Conservation (phyloP, 2,888 invertebrate species). For the Ichneumoninae sp. region DNA sequence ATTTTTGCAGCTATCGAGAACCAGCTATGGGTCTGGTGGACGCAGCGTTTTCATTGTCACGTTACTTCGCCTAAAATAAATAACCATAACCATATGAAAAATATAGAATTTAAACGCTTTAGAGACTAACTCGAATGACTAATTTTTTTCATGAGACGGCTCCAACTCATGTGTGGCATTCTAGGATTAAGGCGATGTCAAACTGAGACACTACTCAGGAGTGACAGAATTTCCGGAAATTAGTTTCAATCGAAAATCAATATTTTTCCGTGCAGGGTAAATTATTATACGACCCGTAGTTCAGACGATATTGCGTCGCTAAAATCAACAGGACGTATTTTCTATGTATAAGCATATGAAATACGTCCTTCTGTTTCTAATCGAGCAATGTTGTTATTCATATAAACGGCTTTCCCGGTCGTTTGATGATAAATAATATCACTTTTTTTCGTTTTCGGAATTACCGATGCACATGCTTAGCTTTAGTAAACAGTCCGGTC, state of each 20-base stretch:
- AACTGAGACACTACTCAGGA: not conserved
- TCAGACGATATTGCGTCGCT: not conserved
- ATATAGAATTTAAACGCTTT: no score
- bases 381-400: not conserved
- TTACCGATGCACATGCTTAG: slow-evolving; percentile 9
- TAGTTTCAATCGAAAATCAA: no score
- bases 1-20: not conserved
- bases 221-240: no score
- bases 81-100: no score
- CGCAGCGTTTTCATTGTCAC: not conserved
- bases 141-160: not conserved
- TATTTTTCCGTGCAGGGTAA: no score
- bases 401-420: not conserved
- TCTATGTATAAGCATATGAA: no score
- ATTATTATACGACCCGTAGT: no score
- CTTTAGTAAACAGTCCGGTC: not conserved
- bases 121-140: no score
- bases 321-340: no score
- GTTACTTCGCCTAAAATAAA: no score
- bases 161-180: not conserved
- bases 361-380: no score
- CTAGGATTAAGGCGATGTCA: not conserved
- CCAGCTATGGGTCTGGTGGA: no score
- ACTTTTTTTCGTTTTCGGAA: not conserved
- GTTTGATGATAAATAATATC: not conserved